Evolutionary conservation across 2,797 vertebrate genomes (phyloP).

Genomic region (Catamblyrhynchus diadema): DNA sequence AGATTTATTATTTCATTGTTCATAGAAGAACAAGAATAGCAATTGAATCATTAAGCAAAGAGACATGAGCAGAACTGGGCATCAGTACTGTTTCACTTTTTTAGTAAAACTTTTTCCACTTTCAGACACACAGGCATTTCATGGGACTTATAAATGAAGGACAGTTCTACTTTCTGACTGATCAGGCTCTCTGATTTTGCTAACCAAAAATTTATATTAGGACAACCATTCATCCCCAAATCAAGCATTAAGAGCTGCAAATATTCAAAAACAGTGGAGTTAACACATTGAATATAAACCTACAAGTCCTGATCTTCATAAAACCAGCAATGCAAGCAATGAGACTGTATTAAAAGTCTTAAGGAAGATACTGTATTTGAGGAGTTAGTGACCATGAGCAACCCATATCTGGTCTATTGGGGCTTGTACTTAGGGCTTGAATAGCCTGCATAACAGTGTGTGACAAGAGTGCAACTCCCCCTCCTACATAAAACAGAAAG

Average conservation of each 20-base stretch:
- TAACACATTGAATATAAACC: background rate
- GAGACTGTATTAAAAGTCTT: background rate
- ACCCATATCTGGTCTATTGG: background rate
- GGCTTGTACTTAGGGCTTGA: background rate
- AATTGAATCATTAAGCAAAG: background rate
- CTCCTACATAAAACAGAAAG: background rate
- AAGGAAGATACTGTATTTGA: background rate
- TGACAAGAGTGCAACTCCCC: background rate
- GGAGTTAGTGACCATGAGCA: background rate
- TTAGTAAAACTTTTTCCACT: background rate
- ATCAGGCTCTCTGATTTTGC: background rate
- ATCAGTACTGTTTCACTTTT: background rate
- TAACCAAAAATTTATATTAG: background rate
- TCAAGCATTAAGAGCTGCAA: background rate
- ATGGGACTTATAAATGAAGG: background rate
- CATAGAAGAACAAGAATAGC: background rate
- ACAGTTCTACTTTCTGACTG: background rate
- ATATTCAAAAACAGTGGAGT: background rate
- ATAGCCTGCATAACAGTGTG: background rate
- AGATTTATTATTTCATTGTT: conserved; percentile 2
- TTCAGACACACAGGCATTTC: background rate
- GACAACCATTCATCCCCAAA: background rate
- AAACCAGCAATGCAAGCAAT: background rate
- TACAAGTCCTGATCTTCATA: background rate
- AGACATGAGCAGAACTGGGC: background rate